Conservation (phyloP, 2,113 vertebrate species). For the Typhlomys cinereus region DNA sequence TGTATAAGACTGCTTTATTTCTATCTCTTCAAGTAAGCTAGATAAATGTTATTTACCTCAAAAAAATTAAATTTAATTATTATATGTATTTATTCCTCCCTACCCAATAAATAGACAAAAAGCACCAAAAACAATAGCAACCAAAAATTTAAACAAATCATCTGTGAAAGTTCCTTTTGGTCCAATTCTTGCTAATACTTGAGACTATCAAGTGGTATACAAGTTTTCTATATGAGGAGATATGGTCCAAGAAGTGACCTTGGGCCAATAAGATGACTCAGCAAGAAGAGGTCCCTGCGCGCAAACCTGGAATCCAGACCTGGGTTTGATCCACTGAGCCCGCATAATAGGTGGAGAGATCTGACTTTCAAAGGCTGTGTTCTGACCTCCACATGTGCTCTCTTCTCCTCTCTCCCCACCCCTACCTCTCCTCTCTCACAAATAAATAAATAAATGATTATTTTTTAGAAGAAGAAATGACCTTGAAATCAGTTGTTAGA, state of each 20-base stretch:
- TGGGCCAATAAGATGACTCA: too few relatives aligned
- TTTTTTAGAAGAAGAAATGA: too few relatives aligned
- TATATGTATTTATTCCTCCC: neutral
- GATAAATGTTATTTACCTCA: neutral
- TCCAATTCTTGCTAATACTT: neutral
- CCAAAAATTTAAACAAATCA: neutral
- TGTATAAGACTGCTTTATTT: neutral
- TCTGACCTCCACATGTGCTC: too few relatives aligned
- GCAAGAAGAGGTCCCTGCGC: too few relatives aligned
- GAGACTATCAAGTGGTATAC: neutral
- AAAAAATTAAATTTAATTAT: slow-evolving; percentile 19
- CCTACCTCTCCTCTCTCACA: too few relatives aligned
- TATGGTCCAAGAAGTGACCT: neutral
- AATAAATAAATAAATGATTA: too few relatives aligned
- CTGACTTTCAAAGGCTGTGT: too few relatives aligned
- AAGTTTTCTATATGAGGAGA: neutral
- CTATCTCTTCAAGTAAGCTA: neutral
- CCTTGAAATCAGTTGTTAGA: neutral
- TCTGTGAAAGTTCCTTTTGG: neutral
- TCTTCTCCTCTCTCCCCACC: too few relatives aligned
- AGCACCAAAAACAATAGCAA: neutral
- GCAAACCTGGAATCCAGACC: too few relatives aligned
- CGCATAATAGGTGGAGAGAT: too few relatives aligned
- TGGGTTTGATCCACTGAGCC: too few relatives aligned
- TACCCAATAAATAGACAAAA: neutral